Base-by-base conservation (phyloP, 2,888 invertebrate genomes). In the Leucania comma region DNA sequence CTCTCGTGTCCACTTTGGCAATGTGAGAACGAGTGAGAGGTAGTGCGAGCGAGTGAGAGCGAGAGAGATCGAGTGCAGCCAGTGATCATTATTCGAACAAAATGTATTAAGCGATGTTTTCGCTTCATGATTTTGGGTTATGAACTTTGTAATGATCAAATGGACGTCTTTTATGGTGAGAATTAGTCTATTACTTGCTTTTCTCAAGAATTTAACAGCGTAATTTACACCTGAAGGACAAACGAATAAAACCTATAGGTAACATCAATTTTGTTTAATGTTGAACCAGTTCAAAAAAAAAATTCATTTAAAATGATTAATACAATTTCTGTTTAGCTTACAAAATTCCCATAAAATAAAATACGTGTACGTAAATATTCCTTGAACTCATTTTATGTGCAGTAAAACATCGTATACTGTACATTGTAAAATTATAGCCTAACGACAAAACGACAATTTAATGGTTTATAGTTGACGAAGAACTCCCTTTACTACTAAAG, bases 1-100 rank as follows among this genome's bases (percentile, higher is more conserved):
- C 72, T 26, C 82, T 79, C 59, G 50, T 67, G 58, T 79, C 75
- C 75, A 72, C 75, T 69, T 26, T 53, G 54, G 56, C 54, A 35
- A 54, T n/a, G 50, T 70, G 46, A 38, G 59, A 29, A 59, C 58
- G 61, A 75, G 56, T 22, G 56, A 22, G 35, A 32, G 53, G 54
- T 26, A 38, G 46, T 70, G 46, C 32, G 59, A 51, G 61, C 54
- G 57, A 50, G 38, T 54, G 38, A 46, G 57, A 51, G 57, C 48
- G 51, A 78, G 46, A 61, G 50, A 50, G 61, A 46, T 50, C 54
- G 54, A 78, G 80, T 24, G 63, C 68, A 65, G 61, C 66, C 62
- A 58, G 63, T 59, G 64, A 42, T 48, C 61, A 60, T 71, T 63
- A 67, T 66, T 71, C 64, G 17, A 50, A 20, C 14, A n/a, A 61